These are phyloP conservation scores for Hippolais icterina DNA, from an alignment of 2,113 vertebrate genomes.

Conservation along the genomic window DNA sequence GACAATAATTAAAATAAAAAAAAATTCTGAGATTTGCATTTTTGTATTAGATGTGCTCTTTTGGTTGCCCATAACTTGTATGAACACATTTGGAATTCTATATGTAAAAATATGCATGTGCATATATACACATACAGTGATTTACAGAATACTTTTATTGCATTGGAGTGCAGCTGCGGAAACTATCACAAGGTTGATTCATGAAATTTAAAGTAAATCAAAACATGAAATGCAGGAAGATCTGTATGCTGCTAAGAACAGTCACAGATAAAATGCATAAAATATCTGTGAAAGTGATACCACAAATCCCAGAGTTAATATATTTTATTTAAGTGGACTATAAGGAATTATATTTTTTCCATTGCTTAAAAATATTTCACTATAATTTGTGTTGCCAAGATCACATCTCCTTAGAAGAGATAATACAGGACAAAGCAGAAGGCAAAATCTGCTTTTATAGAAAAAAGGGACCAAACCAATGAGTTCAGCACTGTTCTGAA, in stretches of 20 bases:
- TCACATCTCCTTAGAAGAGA: not conserved
- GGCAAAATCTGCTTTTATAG: not conserved
- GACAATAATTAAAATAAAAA: not conserved
- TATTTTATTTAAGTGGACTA: not conserved
- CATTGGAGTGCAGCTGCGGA: not conserved
- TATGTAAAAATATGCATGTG: not conserved
- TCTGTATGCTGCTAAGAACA: not conserved
- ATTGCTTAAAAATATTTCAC: slow-evolving; percentile 9
- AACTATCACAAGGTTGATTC: slow-evolving; percentile 17
- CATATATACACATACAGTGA: not conserved
- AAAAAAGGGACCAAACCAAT: not conserved
- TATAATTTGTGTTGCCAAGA: not conserved
- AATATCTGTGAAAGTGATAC: not conserved
- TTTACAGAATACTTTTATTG: slow-evolving; percentile 20
- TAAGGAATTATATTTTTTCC: not conserved
- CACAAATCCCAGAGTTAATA: slow-evolving; percentile 18
- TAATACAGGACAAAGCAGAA: not conserved
- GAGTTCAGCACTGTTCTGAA: not conserved
- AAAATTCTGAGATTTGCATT: not conserved
- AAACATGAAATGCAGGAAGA: not conserved
- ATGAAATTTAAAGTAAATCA: slow-evolving; percentile 31
- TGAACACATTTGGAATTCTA: not conserved
- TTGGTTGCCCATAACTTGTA: not conserved
- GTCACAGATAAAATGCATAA: not conserved
- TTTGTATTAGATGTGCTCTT: not conserved